Evolutionary conservation across 2,113 vertebrate species (phyloP).

Genomic region (Crotalus tigris): DNA sequence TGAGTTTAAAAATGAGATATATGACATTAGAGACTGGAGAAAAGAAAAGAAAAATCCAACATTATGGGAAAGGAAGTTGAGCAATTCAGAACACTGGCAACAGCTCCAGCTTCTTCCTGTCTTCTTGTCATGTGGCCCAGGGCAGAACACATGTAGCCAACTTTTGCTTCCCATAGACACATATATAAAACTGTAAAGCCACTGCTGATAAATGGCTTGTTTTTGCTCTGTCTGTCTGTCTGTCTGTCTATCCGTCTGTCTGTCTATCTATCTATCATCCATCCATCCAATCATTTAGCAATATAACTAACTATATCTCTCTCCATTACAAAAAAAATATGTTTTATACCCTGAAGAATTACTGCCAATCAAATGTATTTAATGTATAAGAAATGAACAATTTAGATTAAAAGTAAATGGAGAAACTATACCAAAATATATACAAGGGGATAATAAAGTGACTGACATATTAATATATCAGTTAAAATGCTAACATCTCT

Average conservation of each 20-base stretch:
- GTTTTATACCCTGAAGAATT: neutral
- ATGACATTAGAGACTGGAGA: neutral
- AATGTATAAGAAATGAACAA: neutral
- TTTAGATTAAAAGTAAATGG: neutral
- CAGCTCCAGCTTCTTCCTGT: neutral
- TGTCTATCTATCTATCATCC: no score
- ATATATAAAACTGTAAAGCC: neutral
- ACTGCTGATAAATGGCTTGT: neutral
- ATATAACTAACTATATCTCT: neutral
- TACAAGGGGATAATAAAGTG: neutral
- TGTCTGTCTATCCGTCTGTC: accelerated
- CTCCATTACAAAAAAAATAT: neutral
- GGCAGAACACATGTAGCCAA: neutral
- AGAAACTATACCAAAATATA: neutral
- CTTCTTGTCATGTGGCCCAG: neutral
- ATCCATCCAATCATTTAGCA: neutral
- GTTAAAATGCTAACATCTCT: neutral
- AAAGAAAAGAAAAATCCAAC: neutral
- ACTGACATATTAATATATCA: neutral
- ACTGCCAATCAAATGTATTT: neutral
- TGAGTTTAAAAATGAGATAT: neutral
- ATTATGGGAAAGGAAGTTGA: neutral
- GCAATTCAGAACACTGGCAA: neutral
- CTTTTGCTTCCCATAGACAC: neutral
- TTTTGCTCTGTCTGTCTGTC: neutral